Evolutionary conservation across 2,888 invertebrate species (phyloP), one percentile per base, ranked within the genome.

Genomic region (Erynnis tages): DNA sequence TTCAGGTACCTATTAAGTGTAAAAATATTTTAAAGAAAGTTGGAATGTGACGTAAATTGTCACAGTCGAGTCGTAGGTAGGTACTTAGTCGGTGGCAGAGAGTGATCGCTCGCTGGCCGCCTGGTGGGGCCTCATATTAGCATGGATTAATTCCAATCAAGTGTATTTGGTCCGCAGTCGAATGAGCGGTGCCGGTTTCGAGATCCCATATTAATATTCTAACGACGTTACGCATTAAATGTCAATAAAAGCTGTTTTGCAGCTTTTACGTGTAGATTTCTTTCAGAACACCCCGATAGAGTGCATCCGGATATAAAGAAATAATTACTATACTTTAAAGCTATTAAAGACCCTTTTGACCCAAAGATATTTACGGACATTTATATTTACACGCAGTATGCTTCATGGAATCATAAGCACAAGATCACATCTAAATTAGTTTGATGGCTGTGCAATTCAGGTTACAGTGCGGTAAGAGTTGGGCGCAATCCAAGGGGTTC

Each of bases 121-220:
- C 76, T 77, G 72, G 59, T 66, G 69, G 76, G 78, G 79, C 79
- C 79, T 67, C 79, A 73, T 76, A 79, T 79, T 79, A 76, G 73
- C 75, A 78, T 80, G 76, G 74, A 78, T 78, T 76, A 73, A 78
- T 79, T 76, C 70, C 67, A 76, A 79, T 78, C 71, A 72, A 77
- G 71, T 54, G 67, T 69, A 65, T 75, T 73, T 69, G 66, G 67
- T 65, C 58, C 70, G 67, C 63, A 58, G 64, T 62, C 64, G 66
- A 67, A 66, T 69, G 62, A 67, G 63, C 57, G 60, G 57, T 53
- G 61, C 58, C 52, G 59, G 57, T 50, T 37, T 49, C 49, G 27
- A 34, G 25, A 34, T 49, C 25, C 41, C 34, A 41, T 49, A 49
- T 41, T 41, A 41, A 49, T 41, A 49, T 49, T 49, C 49, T 34